Conservation (phyloP, 1,140 invertebrate genomes). For the Drosophila kanapiae region DNA sequence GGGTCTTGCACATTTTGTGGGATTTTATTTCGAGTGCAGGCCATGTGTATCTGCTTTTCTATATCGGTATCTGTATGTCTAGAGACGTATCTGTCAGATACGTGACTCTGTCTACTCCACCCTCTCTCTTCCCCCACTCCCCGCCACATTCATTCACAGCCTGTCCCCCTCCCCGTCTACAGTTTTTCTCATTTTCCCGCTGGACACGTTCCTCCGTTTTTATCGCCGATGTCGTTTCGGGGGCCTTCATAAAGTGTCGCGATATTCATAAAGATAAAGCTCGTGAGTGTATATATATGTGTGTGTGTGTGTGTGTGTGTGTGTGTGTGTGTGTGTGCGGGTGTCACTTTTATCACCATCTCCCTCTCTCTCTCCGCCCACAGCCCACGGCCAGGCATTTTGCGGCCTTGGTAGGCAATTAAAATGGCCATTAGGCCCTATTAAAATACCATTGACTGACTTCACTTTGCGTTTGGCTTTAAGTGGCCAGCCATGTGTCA, state of each 20-base stretch:
- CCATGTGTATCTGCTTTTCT: slow-evolving; percentile 5
- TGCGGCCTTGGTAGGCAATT: slow-evolving; percentile 47
- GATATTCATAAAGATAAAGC: slow-evolving; percentile 73
- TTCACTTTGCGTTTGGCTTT: slow-evolving; percentile 35
- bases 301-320: neutral
- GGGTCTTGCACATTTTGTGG: no score
- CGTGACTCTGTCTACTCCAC: slow-evolving; percentile 37
- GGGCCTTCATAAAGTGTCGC: slow-evolving; percentile 67
- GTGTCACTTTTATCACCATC: slow-evolving; percentile 51
- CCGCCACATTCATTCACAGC: neutral
- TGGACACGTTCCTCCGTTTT: slow-evolving; percentile 52
- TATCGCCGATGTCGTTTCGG: slow-evolving; percentile 56
- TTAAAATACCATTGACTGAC: slow-evolving; percentile 63
- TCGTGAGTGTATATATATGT: neutral
- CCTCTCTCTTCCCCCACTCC: neutral
- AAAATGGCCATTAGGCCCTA: slow-evolving; percentile 64
- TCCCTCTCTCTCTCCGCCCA: neutral
- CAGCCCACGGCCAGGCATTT: slow-evolving; percentile 2
- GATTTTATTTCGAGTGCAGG: slow-evolving; percentile 2
- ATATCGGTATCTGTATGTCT: slow-evolving; percentile 27
- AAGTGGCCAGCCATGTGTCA: slow-evolving; percentile 38
- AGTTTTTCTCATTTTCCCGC: slow-evolving; percentile 24
- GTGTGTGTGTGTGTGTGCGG: slow-evolving; percentile 5
- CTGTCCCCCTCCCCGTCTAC: neutral
- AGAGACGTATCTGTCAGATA: slow-evolving; percentile 48